Percentiles rank a stretch among this genome's conserved stretches.
Conservation (phyloP, 2,797 vertebrate genomes). For the Phoxinus dragarum region DNA sequence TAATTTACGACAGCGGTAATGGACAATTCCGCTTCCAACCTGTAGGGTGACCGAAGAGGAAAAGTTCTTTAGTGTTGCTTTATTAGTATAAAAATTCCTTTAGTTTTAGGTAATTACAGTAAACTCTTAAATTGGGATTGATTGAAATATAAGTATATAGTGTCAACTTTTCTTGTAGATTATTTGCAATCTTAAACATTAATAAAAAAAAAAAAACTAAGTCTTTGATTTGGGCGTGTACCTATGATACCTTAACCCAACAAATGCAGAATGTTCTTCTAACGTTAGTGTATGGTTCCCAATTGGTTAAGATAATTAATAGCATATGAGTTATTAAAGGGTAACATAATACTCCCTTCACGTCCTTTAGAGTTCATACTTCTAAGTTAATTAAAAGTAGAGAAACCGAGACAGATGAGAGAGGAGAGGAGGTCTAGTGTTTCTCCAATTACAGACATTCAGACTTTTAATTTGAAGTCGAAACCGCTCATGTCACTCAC, state of each 20-base stretch:
- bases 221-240: neutral
- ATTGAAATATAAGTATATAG: neutral
- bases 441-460: constrained; percentile 33
- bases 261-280: neutral
- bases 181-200: neutral
- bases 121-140: neutral
- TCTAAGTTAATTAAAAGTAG: constrained; percentile 36
- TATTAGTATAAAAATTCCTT: neutral
- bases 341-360: neutral
- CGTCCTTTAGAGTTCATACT: constrained; percentile 7
- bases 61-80: no score
- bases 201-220: neutral
- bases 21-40: no score
- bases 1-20: no score
- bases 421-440: constrained; percentile 25
- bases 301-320: constrained; percentile 15
- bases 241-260: neutral
- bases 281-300: neutral
- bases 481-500: neutral
- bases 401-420: neutral
- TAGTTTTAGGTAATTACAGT: neutral
- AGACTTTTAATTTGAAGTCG: constrained; percentile 18
- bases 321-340: constrained; percentile 7
- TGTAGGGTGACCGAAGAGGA: no score
- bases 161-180: neutral